phyloP scores from a whole-genome alignment of 2,888 invertebrate genomes.

The Boloria euphrosyne region DNA sequence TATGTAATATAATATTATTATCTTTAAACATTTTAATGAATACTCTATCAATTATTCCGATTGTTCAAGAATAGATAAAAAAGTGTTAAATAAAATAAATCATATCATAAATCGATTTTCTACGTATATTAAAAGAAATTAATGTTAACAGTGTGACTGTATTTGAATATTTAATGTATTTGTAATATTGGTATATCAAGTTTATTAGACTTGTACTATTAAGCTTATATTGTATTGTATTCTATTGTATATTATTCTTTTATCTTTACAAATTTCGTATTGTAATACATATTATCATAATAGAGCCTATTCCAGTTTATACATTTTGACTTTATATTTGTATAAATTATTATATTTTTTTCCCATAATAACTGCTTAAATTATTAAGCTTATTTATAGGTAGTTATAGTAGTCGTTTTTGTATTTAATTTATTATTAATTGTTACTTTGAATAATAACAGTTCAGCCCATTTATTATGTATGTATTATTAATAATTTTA shows the following conservation, averaged over 20 bases:
- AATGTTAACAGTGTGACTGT: constrained; percentile 18
- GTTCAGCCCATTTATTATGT: too few relatives aligned
- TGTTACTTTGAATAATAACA: too few relatives aligned
- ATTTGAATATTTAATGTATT: constrained; percentile 18
- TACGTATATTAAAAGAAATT: constrained; percentile 10
- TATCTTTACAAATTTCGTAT: constrained; percentile 24
- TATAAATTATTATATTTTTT: too few relatives aligned
- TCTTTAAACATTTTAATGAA: background rate
- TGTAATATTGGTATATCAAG: constrained; percentile 11
- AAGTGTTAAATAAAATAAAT: constrained; percentile 6
- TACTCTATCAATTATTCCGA: background rate
- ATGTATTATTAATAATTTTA: too few relatives aligned
- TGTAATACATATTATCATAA: constrained; percentile 18
- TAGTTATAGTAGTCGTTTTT: too few relatives aligned
- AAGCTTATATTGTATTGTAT: constrained; percentile 27
- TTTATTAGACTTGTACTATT: constrained; percentile 30
- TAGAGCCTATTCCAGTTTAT: constrained; percentile 11
- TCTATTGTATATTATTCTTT: constrained; percentile 31
- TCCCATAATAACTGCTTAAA: too few relatives aligned
- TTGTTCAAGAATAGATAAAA: background rate
- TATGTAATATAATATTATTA: too few relatives aligned
- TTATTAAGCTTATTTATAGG: too few relatives aligned
- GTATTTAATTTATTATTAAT: too few relatives aligned
- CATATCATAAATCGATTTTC: constrained; percentile 28
- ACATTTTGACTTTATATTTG: background rate